Conservation (phyloP, 30 jellyfish, hydroid and myxozoan genomes). For the Euphysa ruthae region DNA sequence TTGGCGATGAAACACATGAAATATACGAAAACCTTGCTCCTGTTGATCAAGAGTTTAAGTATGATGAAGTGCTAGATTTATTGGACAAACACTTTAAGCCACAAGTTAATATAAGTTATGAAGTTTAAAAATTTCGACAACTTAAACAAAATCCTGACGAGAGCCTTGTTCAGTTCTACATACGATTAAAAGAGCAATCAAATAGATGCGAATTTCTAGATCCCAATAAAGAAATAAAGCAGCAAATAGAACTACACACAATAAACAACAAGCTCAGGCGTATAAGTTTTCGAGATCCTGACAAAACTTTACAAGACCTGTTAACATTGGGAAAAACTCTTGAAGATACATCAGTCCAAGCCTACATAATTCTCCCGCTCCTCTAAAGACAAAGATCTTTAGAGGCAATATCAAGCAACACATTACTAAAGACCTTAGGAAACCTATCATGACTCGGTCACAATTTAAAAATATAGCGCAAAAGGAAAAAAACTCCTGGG, state of each 20-base stretch:
- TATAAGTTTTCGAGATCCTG: too few relatives aligned
- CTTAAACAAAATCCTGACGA: conserved; percentile 6
- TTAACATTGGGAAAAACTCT: background rate
- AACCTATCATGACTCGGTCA: too few relatives aligned
- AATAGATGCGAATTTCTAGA: conserved; percentile 3
- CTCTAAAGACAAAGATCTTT: too few relatives aligned
- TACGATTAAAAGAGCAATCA: conserved; percentile 5
- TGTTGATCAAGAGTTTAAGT: background rate
- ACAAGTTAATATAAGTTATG: conserved; percentile 7
- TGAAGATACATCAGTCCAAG: background rate
- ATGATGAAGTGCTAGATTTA: background rate
- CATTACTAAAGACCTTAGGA: too few relatives aligned
- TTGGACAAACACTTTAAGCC: conserved; percentile 12
- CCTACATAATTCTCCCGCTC: too few relatives aligned
- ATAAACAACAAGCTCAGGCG: background rate
- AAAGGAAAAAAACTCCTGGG: too few relatives aligned
- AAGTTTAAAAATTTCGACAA: background rate
- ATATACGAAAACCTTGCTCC: conserved; percentile 12
- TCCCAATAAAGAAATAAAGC: conserved; percentile 8
- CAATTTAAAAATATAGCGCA: too few relatives aligned
- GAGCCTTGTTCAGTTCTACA: conserved; percentile 3
- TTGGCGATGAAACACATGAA: conserved; percentile 16
- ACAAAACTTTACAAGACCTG: background rate
- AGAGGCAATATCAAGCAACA: too few relatives aligned
- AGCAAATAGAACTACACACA: background rate